Percentiles rank a stretch among this genome's conserved stretches.
These are phyloP conservation scores for Laticauda colubrina DNA, from an alignment of 2,113 vertebrate genomes.

Conservation along the genomic window DNA sequence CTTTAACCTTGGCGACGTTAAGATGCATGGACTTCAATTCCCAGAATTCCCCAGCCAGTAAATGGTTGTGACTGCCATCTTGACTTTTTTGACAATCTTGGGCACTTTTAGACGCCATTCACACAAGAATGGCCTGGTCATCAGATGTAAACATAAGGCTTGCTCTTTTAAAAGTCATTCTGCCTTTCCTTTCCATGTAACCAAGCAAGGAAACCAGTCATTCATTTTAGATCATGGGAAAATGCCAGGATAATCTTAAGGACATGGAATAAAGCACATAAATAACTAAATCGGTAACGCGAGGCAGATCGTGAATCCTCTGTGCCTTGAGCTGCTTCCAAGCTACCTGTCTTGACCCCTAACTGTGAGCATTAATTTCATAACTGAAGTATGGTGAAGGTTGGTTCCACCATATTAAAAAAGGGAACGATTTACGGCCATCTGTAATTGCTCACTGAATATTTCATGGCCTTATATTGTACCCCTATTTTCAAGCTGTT, in stretches of 20 bases:
- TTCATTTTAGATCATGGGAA: neutral
- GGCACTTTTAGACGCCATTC: neutral
- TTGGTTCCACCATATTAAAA: conserved; percentile 11
- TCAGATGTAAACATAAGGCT: neutral
- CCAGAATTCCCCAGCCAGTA: neutral
- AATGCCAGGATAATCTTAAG: neutral
- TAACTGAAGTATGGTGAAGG: conserved; percentile 1
- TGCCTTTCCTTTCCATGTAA: neutral
- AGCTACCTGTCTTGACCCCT: neutral
- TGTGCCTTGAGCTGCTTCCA: neutral
- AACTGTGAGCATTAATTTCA: neutral
- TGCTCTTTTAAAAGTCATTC: neutral
- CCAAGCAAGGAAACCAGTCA: neutral
- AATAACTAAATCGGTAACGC: neutral
- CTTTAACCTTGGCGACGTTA: neutral
- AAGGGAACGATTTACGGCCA: conserved; percentile 32
- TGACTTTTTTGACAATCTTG: neutral
- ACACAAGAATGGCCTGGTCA: neutral
- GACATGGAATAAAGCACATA: neutral
- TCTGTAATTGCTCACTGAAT: conserved; percentile 55
- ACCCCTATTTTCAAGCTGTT: conserved; percentile 48
- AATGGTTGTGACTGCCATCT: neutral
- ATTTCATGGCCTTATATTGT: conserved; percentile 50
- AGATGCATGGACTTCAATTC: neutral
- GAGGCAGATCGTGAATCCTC: neutral